phyloP scores from a whole-genome alignment of 2,888 invertebrate species.

The Acrobasis consociella region DNA sequence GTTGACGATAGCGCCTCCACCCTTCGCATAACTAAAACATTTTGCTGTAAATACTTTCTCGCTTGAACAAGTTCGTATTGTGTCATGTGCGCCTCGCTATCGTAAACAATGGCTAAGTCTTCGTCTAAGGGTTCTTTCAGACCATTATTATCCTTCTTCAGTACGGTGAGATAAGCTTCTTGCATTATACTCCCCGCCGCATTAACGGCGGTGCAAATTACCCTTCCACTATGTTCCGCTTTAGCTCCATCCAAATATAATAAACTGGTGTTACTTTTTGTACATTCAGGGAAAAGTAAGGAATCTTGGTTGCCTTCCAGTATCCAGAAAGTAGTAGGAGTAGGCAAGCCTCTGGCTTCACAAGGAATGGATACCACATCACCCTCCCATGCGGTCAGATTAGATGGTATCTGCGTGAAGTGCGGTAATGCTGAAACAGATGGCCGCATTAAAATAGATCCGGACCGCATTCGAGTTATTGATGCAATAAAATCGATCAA shows the following conservation, averaged over 20 bases:
- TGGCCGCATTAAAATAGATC: constrained; percentile 73
- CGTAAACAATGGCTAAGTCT: constrained; percentile 60
- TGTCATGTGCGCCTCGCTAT: constrained; percentile 80
- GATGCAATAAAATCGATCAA: constrained; percentile 67
- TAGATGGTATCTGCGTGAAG: constrained; percentile 92
- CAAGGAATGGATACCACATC: constrained; percentile 95
- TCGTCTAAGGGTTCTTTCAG: constrained; percentile 59
- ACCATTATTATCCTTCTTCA: constrained; percentile 71
- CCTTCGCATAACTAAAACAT: constrained; percentile 88
- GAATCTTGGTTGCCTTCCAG: constrained; percentile 93
- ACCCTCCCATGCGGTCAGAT: constrained; percentile 93
- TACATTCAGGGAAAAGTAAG: constrained; percentile 76
- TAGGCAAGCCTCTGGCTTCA: constrained; percentile 95
- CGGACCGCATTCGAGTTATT: constrained; percentile 62
- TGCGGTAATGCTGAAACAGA: constrained; percentile 91
- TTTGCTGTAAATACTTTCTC: constrained; percentile 89
- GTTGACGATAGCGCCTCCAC: constrained; percentile 88
- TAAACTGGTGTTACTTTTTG: constrained; percentile 75
- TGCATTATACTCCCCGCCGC: constrained; percentile 79
- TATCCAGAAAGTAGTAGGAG: constrained; percentile 97
- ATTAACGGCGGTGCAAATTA: constrained; percentile 78
- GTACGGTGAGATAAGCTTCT: constrained; percentile 74
- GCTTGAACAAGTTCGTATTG: constrained; percentile 91
- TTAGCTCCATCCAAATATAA: constrained; percentile 74
- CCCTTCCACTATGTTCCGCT: constrained; percentile 73